Base-by-base conservation (phyloP, 2,888 invertebrate species). In the Dendrolimus houi region DNA sequence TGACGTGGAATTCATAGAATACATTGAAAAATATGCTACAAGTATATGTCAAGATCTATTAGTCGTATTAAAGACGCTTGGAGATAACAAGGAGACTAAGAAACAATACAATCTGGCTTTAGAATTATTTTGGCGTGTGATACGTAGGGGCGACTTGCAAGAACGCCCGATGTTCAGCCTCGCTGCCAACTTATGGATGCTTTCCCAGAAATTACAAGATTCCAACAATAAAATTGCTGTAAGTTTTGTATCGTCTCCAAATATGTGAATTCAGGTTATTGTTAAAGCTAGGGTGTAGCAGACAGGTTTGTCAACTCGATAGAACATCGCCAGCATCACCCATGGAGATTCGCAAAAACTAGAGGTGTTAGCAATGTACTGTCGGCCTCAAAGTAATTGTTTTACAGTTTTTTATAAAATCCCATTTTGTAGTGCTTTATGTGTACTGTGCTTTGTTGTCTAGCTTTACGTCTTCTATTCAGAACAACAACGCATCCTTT, bases 1-100 rank as follows among this genome's bases (percentile, higher is more conserved):
- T 10, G 98, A 98, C 85, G 92, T 94, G 12, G 96, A 97, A 82
- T 98, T 97, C 78, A 87, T 98, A 56, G 86, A 90, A 2, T 96
- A 96, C 81, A 91, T 98, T 1, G 94, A 96, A 71, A 94, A 93
- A 73, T 93, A 96, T 75, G 94, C 95, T 62, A 92, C 94, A 0
- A 93, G 95, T 64, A 91, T 98, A 57, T 90, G 97, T 52, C 95
- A 96, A 66, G 95, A 97, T 81, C 88, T 97, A 60, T 80, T 97
- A 7, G 85, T 90, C 1, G 92, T 94, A 62, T 81, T 97, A 40
- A 95, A 94, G 79, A 85, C 92, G 41, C 87, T 97, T 9, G 95
- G 96, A 54, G 92, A 93, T 57, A 92, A 86, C 0, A 93, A 93
- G 58, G 94, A 94, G 63, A 85, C 91, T 6, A 93, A 93, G 61